Conservation (phyloP, 2,888 invertebrate species). For the Epirrhoe alternata region DNA sequence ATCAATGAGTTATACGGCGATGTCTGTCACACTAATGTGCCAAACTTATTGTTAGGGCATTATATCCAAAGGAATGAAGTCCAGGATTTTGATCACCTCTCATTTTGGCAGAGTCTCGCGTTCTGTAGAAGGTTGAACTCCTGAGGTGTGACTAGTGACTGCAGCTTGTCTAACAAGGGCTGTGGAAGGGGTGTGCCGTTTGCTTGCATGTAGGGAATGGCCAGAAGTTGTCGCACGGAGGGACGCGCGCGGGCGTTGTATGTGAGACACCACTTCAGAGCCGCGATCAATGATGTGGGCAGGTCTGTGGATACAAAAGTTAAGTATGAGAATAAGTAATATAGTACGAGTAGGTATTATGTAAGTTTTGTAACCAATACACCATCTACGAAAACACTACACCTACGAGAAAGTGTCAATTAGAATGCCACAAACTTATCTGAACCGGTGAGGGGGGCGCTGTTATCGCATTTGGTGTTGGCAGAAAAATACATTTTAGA, state of each 20-base stretch:
- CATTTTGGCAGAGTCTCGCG: conserved; percentile 44
- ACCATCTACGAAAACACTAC: no score
- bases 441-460: no score
- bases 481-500: no score
- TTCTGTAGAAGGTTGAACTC: conserved; percentile 64
- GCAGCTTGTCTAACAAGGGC: conserved; percentile 59
- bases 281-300: conserved; percentile 86
- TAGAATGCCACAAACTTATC: no score
- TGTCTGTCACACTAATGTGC: not conserved
- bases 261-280: conserved; percentile 89
- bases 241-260: conserved; percentile 90
- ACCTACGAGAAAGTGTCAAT: no score
- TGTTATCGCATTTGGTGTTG: no score
- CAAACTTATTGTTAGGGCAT: not conserved
- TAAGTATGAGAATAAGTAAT: not conserved
- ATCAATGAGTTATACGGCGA: not conserved
- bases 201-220: conserved; percentile 65
- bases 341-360: no score
- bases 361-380: no score
- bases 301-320: conserved; percentile 64
- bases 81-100: conserved; percentile 3
- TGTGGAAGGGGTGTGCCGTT: conserved; percentile 52
- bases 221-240: conserved; percentile 90
- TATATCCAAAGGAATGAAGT: not conserved
- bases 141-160: conserved; percentile 56